Evolutionary conservation across 2,113 vertebrate genomes (phyloP).

Genomic region (Pardalotus punctatus): DNA sequence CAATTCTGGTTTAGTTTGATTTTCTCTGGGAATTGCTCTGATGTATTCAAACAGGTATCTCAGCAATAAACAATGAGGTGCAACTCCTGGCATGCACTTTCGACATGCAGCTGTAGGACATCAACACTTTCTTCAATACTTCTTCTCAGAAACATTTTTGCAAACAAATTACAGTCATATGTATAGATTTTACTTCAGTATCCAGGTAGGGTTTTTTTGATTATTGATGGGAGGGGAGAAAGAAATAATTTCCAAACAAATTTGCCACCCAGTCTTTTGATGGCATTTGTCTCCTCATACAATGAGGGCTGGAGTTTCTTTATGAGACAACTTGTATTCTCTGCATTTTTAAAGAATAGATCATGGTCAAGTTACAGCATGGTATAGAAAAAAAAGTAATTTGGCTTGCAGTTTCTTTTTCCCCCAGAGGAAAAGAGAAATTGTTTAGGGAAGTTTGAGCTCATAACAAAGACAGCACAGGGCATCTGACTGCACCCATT

Average conservation of each 20-base stretch:
- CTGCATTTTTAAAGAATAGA: neutral
- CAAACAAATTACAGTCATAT: neutral
- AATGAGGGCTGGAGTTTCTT: neutral
- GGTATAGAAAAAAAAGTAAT: neutral
- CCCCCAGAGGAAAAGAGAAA: neutral
- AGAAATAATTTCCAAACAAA: neutral
- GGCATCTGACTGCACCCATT: accelerated
- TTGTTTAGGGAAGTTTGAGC: neutral
- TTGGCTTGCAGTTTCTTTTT: neutral
- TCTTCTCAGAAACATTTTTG: neutral
- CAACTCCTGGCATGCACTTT: neutral
- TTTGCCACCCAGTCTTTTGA: neutral
- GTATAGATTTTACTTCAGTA: neutral
- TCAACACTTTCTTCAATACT: neutral
- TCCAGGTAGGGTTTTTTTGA: neutral
- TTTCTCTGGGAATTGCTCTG: neutral
- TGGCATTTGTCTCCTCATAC: neutral
- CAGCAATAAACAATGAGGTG: neutral
- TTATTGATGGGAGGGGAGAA: neutral
- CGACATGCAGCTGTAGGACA: neutral
- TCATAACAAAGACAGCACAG: neutral
- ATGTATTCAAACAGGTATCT: neutral
- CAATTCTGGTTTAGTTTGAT: neutral
- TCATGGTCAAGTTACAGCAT: neutral
- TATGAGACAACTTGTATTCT: neutral